Evolutionary conservation across 2,113 vertebrate species (phyloP).

Genomic region (Fregata magnificens): DNA sequence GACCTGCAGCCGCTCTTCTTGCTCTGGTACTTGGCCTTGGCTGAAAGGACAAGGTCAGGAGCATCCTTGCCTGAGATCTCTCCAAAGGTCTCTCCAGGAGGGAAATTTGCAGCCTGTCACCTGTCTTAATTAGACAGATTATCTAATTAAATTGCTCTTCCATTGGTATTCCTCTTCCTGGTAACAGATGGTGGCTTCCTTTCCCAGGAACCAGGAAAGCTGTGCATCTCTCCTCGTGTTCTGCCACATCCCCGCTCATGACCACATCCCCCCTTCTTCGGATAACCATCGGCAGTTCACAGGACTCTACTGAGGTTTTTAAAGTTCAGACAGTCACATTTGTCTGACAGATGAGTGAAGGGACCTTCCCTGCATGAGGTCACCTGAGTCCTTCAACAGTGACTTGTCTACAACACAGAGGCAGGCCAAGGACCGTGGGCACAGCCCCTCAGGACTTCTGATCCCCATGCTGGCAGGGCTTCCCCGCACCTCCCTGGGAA

Average conservation of each 20-base stretch:
- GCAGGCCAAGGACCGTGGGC: neutral
- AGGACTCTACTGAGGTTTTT: neutral
- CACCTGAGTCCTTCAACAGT: neutral
- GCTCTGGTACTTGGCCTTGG: neutral
- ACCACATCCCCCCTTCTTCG: neutral
- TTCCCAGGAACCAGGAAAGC: neutral
- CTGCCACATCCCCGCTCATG: neutral
- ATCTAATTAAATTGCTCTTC: neutral
- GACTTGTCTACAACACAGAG: neutral
- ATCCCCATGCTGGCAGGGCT: neutral
- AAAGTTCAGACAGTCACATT: neutral
- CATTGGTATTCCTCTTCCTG: neutral
- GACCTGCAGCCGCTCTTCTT: neutral
- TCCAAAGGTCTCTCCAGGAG: neutral
- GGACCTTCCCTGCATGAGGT: neutral
- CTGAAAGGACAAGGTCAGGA: neutral
- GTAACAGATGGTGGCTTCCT: conserved; percentile 20
- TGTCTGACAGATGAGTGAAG: neutral
- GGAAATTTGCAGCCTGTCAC: neutral
- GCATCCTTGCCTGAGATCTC: neutral
- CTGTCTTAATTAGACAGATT: neutral
- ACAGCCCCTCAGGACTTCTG: neutral
- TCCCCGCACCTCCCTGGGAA: neutral
- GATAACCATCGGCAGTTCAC: neutral
- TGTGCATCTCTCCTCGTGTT: neutral